Conservation (phyloP, 53 echinoderm and acorn worm genomes). For the Holothuria scabra region DNA sequence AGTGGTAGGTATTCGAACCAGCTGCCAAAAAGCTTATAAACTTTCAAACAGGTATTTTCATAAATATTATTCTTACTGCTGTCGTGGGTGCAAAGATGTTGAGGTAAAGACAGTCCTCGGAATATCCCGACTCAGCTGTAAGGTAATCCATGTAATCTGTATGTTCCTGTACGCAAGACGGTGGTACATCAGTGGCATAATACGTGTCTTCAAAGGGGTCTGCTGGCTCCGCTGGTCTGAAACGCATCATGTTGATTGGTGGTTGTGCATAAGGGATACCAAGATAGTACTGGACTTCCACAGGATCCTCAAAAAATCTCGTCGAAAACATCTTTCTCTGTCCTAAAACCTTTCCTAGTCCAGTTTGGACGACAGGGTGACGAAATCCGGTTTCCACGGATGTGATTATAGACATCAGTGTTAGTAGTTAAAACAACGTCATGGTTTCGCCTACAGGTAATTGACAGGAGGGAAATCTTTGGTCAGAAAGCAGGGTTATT, state of each 20-base stretch:
- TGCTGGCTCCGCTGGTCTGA: not conserved
- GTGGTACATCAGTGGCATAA: not conserved
- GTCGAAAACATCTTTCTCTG: no score
- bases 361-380: no score
- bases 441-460: no score
- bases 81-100: conserved; percentile 1
- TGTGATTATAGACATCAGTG: no score
- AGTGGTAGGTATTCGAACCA: no score
- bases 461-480: no score
- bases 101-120: conserved; percentile 31
- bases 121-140: not conserved
- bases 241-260: not conserved
- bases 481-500: no score
- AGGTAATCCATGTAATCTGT: not conserved
- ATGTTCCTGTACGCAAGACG: not conserved
- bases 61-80: not conserved
- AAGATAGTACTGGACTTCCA: not conserved
- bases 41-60: not conserved
- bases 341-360: no score
- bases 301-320: no score
- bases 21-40: no score
- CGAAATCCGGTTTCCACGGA: no score
- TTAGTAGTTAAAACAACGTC: no score
- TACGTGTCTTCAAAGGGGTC: not conserved
- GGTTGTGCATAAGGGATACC: conserved; percentile 23